A percentile compares a stretch with the other conserved stretches of the same genome.
Evolutionary conservation across 2,113 vertebrate genomes (phyloP).

Genomic region (Excalfactoria chinensis): DNA sequence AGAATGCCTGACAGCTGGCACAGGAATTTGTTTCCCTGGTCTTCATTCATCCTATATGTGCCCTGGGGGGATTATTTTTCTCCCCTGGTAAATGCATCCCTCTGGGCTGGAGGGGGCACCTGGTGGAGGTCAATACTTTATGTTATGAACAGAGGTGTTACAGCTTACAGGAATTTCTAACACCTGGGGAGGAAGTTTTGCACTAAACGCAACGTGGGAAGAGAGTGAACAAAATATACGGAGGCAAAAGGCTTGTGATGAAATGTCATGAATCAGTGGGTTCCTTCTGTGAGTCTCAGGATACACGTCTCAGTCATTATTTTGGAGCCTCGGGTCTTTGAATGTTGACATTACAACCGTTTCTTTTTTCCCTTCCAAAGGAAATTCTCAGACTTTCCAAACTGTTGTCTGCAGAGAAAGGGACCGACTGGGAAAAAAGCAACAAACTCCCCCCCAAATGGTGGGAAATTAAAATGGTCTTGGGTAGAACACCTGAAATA

Average conservation of each 20-base stretch:
- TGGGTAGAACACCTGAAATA: not conserved
- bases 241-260: constrained; percentile 6
- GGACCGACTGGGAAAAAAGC: not conserved
- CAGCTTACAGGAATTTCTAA: not conserved
- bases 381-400: not conserved
- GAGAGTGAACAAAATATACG: not conserved
- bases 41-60: not conserved
- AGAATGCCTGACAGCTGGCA: not conserved
- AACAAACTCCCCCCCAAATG: not conserved
- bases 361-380: not conserved
- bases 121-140: not conserved
- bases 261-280: not conserved
- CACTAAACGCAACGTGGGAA: not conserved
- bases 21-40: not conserved
- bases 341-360: not conserved
- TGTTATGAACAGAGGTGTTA: constrained; percentile 13
- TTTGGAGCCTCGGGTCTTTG: not conserved
- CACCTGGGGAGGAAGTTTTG: not conserved
- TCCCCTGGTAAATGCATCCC: not conserved
- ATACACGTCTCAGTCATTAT: not conserved
- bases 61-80: not conserved
- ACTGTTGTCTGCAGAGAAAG: not conserved
- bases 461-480: constrained; percentile 5
- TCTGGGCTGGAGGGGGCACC: not conserved
- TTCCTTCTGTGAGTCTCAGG: not conserved